These are phyloP conservation scores for Gnathonemus echidnorhynchus DNA, from an alignment of 2,113 vertebrate species.

Conservation along the genomic window DNA sequence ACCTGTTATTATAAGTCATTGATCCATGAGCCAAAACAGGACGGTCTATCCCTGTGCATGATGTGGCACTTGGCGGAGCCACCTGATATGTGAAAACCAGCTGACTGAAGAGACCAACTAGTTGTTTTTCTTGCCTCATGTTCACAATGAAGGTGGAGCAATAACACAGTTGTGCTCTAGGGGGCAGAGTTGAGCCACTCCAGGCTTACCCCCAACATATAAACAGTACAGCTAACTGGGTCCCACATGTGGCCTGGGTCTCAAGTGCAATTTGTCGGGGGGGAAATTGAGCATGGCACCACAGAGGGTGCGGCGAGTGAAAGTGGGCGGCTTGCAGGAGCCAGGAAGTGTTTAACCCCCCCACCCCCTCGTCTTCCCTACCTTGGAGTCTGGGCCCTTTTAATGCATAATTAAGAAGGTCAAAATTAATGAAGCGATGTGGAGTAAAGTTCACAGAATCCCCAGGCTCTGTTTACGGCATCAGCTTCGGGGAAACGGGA, in stretches of 20 bases:
- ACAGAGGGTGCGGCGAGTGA: slow-evolving; percentile 47
- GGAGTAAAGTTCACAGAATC: slow-evolving; percentile 81
- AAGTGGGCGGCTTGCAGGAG: slow-evolving; percentile 48
- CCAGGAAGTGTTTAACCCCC: slow-evolving; percentile 67
- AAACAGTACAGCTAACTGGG: slow-evolving; percentile 24
- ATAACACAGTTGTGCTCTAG: slow-evolving; percentile 49
- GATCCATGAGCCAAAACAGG: not conserved
- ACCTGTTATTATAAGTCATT: not conserved
- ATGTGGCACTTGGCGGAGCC: not conserved
- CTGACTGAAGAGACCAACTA: not conserved
- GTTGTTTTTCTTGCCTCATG: not conserved
- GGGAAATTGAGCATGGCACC: slow-evolving; percentile 54
- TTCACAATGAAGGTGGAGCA: not conserved
- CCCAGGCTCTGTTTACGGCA: slow-evolving; percentile 72
- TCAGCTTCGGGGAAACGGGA: slow-evolving; percentile 56
- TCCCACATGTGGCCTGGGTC: slow-evolving; percentile 52
- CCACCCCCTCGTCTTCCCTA: slow-evolving; percentile 21
- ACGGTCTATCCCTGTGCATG: not conserved
- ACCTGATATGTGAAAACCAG: not conserved
- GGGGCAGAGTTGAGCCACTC: slow-evolving; percentile 63
- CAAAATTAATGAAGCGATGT: slow-evolving; percentile 77
- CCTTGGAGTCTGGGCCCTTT: slow-evolving; percentile 63
- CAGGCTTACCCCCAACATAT: not conserved
- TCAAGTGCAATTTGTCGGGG: slow-evolving; percentile 53
- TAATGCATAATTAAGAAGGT: slow-evolving; percentile 88